phyloP scores from a whole-genome alignment of 2,888 invertebrate species.

The Xanthia togata region DNA sequence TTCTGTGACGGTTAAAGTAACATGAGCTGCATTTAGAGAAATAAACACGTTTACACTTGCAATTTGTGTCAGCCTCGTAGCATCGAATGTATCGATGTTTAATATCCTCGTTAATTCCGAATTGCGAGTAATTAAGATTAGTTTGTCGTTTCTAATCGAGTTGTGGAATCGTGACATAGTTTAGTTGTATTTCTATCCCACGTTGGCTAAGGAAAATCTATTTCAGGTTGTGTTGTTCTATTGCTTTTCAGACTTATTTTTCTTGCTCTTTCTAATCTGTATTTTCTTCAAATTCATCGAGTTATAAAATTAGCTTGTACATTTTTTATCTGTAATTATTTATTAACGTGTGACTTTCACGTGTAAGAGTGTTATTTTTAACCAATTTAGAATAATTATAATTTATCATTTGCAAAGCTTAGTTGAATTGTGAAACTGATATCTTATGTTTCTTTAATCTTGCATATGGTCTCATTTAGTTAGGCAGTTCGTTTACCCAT shows the following conservation, averaged over 20 bases:
- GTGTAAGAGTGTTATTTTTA: not conserved
- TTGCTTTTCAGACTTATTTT: not conserved
- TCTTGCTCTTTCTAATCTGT: not conserved
- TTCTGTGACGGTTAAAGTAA: conserved; percentile 21
- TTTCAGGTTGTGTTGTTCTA: conserved; percentile 8
- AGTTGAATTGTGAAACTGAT: not conserved
- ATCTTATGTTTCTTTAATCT: not conserved
- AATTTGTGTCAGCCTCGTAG: conserved; percentile 50
- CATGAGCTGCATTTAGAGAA: conserved; percentile 47
- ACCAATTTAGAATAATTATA: not conserved
- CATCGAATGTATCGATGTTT: conserved; percentile 48
- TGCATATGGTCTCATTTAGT: conserved; percentile 1
- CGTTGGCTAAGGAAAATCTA: not conserved
- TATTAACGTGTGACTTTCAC: not conserved
- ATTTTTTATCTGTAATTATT: not conserved
- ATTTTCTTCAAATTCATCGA: not conserved
- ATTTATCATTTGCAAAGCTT: not conserved
- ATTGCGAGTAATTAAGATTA: conserved; percentile 55
- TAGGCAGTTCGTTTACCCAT: conserved; percentile 25
- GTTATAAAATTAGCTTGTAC: no score
- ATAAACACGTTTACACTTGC: conserved; percentile 50
- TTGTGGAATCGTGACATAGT: conserved; percentile 17
- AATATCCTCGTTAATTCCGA: conserved; percentile 48
- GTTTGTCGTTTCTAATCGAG: conserved; percentile 30
- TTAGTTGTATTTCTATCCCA: conserved; percentile 17